phyloP scores from a whole-genome alignment of 2,113 vertebrate genomes.

The Myotis yumanensis region DNA sequence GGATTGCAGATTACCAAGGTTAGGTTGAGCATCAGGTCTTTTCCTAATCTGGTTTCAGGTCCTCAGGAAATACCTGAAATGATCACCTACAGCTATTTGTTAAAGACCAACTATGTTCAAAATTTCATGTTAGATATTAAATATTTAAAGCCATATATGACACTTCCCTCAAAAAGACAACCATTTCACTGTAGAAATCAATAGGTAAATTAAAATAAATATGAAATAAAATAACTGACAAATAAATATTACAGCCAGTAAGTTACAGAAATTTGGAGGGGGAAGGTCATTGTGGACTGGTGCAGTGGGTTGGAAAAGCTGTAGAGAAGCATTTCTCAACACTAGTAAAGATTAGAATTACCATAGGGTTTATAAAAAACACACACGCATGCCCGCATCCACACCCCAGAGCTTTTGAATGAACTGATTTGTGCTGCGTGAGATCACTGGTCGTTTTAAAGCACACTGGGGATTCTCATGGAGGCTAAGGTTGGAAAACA shows the following conservation, averaged over 20 bases:
- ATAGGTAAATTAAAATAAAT: conserved; percentile 8
- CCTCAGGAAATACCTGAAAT: not conserved
- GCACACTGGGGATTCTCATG: not conserved
- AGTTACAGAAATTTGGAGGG: not conserved
- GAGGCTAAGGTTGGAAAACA: not conserved
- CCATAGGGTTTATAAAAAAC: not conserved
- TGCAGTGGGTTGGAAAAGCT: not conserved
- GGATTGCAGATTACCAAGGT: not conserved
- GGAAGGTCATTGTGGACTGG: not conserved
- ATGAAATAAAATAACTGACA: not conserved
- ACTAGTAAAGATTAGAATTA: not conserved
- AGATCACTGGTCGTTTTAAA: not conserved
- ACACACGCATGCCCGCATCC: not conserved
- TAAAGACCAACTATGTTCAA: not conserved
- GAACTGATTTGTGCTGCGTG: not conserved
- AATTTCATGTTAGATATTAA: not conserved
- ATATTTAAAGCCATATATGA: not conserved
- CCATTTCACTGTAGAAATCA: not conserved
- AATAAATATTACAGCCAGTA: not conserved
- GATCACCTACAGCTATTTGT: not conserved
- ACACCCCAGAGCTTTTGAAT: not conserved
- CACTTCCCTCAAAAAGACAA: not conserved
- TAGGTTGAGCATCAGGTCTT: not conserved
- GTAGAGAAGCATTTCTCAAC: not conserved
- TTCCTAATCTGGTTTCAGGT: not conserved